Evolutionary conservation across 2,888 invertebrate species (phyloP), one percentile per base, ranked within the genome.

Genomic region (Trichogramma evanescens): DNA sequence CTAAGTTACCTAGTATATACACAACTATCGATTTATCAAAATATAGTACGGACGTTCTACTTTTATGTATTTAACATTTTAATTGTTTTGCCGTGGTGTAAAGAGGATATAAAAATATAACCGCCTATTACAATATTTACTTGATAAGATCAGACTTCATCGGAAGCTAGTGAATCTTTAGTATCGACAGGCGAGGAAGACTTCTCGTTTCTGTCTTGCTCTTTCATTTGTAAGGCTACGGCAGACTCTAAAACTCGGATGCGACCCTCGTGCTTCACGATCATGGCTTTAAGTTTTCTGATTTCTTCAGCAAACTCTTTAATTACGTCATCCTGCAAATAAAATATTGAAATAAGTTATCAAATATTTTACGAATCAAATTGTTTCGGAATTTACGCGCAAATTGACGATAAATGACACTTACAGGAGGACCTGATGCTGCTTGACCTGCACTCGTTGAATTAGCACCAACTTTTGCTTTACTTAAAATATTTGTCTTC

Each of bases 251-350:
- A 79, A 4, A 89, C 87, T 45, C 89, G 83, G 75, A 92, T 91
- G 56, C 91, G 82, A 69, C 92, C 93, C 80, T 95, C 95, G 74
- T 95, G 95, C 74, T 94, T 94, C 40, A 95, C 91, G 68, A 95
- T 92, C 78, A 95, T 91, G n/a, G 93, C 90, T 74, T 95, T 95
- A 67, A 95, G 80, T 77, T 93, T 93, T 61, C 93, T 86, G 69
- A 95, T 93, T 79, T 94, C 94, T 74, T 94, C 93, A 48, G 88
- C 86, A 69, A 93, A 84, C 74, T 93, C 93, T 69, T 91, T 91
- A 13, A 93, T 80, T 66, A 89, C 86, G 68, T 89, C 88, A 66
- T 88, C 88, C 89, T 86, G 73, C 6, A 74, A 71, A 60, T 63
- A 57, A 60, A 58, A 38, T 40, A 5, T 26, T 26, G 26, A 26